These are phyloP conservation scores for Xanthostigma xanthostigma DNA, from an alignment of 2,888 invertebrate genomes.

Conservation along the genomic window DNA sequence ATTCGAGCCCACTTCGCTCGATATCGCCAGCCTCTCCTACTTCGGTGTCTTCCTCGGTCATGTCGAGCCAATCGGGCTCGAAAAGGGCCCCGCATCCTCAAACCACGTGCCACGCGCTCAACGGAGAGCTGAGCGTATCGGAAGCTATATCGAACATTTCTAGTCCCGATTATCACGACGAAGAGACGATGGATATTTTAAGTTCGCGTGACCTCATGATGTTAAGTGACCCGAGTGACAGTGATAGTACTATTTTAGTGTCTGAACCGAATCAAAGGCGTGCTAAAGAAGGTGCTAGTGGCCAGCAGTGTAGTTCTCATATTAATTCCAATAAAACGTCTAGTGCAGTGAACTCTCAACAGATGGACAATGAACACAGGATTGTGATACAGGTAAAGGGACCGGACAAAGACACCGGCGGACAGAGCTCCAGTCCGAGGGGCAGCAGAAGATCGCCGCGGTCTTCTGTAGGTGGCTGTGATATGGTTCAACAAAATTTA, in stretches of 20 bases:
- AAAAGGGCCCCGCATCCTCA: constrained; percentile 37
- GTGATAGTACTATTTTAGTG: constrained; percentile 74
- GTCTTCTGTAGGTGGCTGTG: neutral
- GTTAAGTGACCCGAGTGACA: constrained; percentile 81
- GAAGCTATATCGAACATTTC: constrained; percentile 82
- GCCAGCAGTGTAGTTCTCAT: constrained; percentile 4
- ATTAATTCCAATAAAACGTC: neutral
- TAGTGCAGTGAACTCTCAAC: constrained; percentile 20
- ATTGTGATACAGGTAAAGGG: constrained; percentile 72
- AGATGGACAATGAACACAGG: constrained; percentile 50
- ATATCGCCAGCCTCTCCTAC: constrained; percentile 67
- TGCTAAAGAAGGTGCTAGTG: constrained; percentile 16
- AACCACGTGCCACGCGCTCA: constrained; percentile 17
- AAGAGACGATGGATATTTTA: constrained; percentile 66
- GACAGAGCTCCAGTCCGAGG: constrained; percentile 21
- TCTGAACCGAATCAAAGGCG: constrained; percentile 55
- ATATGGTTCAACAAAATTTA: constrained; percentile 18
- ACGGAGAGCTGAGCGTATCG: constrained; percentile 67
- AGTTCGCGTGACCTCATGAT: constrained; percentile 67
- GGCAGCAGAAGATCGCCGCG: constrained; percentile 14
- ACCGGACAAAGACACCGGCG: constrained; percentile 29
- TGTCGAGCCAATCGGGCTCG: constrained; percentile 63
- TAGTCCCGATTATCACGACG: constrained; percentile 80
- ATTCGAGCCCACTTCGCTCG: constrained; percentile 53
- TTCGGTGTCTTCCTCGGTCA: constrained; percentile 74